Evolutionary conservation across 2,888 invertebrate genomes (phyloP), one percentile per base, ranked within the genome.

Genomic region (Linyphia triangularis): DNA sequence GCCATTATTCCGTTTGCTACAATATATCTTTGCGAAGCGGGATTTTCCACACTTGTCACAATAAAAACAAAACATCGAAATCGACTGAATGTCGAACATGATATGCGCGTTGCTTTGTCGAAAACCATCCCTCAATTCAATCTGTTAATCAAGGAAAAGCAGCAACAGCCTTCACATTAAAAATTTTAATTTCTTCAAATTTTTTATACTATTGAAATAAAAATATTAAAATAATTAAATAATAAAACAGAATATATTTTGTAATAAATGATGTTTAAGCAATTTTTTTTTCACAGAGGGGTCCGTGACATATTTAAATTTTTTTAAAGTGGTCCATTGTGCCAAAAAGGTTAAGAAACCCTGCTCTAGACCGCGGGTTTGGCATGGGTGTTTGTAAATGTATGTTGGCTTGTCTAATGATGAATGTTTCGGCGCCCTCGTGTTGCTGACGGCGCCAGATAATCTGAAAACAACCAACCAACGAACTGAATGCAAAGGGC

Each of bases 1-100:
- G 69, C 81, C 69, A 81, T 81, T 69, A 81, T 81, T 81, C 81
- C 81, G 57, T 81, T 81, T 81, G 81, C 57, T 69, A 81, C 81
- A 69, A 69, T 81, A 69, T 69, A 81, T n/a, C n/a, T n/a, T n/a
- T n/a, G n/a, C n/a, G 77, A 77, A 77, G 61, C 61, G 77, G 61
- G 77, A 77, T 77, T 77, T 77, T 77, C 61, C 63, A 61, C 77
- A 77, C 77, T 77, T 77, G 77, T 77, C 77, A 77, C 77, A 77
- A 61, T 77, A 77, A 77, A 77, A 77, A 77, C 77, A 77, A 61
- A 77, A 77, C 77, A 77, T 77, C 77, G 37, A 77, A 77, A 77
- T 77, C 33, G 61, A 77, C 77, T 77, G 77, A 77, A 77, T 61
- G 37, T 61, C 77, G 77, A 77, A 77, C 77, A 77, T 77, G 37